phyloP scores from a whole-genome alignment of 2,113 vertebrate genomes.

The Oncorhynchus masou region DNA sequence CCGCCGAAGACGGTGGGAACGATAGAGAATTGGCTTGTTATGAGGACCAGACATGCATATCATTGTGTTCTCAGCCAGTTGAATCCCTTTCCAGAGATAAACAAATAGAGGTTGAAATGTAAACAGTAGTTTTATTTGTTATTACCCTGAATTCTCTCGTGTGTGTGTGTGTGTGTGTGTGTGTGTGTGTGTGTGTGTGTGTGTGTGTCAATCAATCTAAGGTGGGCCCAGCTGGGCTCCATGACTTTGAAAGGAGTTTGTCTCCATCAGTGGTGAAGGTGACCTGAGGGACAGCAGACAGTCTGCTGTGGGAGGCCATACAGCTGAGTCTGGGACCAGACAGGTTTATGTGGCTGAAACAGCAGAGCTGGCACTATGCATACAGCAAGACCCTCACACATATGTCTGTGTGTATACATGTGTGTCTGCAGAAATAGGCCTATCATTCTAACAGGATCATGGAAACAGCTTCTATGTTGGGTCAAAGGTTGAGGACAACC shows the following conservation, averaged over 20 bases:
- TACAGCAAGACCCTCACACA: background rate
- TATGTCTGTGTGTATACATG: background rate
- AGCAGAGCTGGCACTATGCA: background rate
- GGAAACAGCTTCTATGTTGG: background rate
- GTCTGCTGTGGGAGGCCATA: background rate
- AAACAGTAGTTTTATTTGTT: background rate
- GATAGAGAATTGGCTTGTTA: slow-evolving; percentile 21
- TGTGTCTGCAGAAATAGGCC: slow-evolving; percentile 3
- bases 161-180: background rate
- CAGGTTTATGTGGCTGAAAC: slow-evolving; percentile 3
- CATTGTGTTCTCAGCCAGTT: slow-evolving; percentile 34
- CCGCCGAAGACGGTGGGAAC: slow-evolving; percentile 14
- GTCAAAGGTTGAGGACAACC: background rate
- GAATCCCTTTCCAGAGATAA: slow-evolving; percentile 26
- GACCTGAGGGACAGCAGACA: slow-evolving; percentile 12
- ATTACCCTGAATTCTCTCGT: too few relatives aligned
- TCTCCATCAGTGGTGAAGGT: slow-evolving; percentile 7
- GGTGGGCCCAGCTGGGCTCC: background rate
- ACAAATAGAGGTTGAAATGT: background rate
- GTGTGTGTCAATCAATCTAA: background rate
- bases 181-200: too few relatives aligned
- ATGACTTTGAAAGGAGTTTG: background rate
- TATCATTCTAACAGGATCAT: slow-evolving; percentile 6
- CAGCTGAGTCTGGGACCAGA: background rate
- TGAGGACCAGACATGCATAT: slow-evolving; percentile 17